These are phyloP conservation scores for Brachyptera risi DNA, from an alignment of 2,888 invertebrate species.

Conservation along the genomic window DNA sequence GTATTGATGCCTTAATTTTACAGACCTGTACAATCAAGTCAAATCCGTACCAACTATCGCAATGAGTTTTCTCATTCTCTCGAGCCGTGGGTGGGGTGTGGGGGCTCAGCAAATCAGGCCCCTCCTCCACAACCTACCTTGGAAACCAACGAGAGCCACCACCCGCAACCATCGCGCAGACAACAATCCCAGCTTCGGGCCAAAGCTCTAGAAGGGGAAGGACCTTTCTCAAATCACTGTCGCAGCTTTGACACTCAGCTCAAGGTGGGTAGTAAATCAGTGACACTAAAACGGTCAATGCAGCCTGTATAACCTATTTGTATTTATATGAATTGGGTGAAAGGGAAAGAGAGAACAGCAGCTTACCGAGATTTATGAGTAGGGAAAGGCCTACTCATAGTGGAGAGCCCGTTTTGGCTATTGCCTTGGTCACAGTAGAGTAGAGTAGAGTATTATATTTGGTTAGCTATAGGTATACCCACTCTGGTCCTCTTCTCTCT, in stretches of 20 bases:
- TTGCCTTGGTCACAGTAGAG: too few species aligned
- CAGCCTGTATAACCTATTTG: not conserved
- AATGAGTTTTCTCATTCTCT: constrained; percentile 59
- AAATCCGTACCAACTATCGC: constrained; percentile 55
- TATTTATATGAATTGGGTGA: too few species aligned
- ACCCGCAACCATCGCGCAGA: constrained; percentile 37
- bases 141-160: constrained; percentile 14
- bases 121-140: constrained; percentile 12
- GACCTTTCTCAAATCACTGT: constrained; percentile 60
- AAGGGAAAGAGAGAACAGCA: too few species aligned
- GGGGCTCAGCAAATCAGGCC: constrained; percentile 16
- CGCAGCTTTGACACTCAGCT: constrained; percentile 44
- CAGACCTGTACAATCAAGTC: constrained; percentile 53
- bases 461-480: too few species aligned
- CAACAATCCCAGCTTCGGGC: constrained; percentile 39
- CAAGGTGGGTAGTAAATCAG: too few species aligned
- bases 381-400: too few species aligned
- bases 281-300: not conserved
- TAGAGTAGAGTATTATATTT: too few species aligned
- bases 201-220: constrained; percentile 51
- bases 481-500: too few species aligned
- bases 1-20: too few species aligned
- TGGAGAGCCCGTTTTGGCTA: too few species aligned
- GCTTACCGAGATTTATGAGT: too few species aligned
- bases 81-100: constrained; percentile 56